Base-by-base conservation (phyloP, 1,140 invertebrate species). In the Trichomalopsis sarcophagae region DNA sequence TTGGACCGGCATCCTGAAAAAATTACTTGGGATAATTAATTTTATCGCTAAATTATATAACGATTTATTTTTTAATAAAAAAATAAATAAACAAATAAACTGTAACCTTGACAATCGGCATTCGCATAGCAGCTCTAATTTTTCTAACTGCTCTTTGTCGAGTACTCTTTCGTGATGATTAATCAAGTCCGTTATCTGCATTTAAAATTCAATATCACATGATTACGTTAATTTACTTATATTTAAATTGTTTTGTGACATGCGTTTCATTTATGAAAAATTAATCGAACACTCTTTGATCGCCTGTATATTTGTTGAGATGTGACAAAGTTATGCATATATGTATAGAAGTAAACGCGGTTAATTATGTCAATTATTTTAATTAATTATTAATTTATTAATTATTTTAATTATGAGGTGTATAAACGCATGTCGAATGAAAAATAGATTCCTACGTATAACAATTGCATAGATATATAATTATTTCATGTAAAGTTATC, bases 1-100 rank as follows among this genome's bases (percentile, higher is more conserved):
- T 88, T 96, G 96, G 36, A 96, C 91, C 55, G 96, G 96, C 94
- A 96, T 95, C 86, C 95, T 95, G 55, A 92, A 6, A 73, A 62
- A 62, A 50, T 50, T 50, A 50, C 13, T 14, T 17, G 14, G 13
- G 5, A 62, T 27, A 36, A n/a, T 80, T 55, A 21, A 13, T 44
- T 74, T 23, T 36, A 50, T 14, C 14, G 14, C 11, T 14, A n/a
- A n/a, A 68, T 21, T n/a, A 13, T 27, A 21, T 21, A 9, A 17
- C 74, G 36, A 7, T 9, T 75, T 7, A 75, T 44, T 75, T 6
- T 2, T 36, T 75, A 27, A 73, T 47, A 82, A 79, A 21, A 21
- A 75, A 81, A 27, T 1, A 27, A n/a, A 73, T n/a, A 44, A 14
- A 81, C 47, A 69, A 40, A 73, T 27, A 44, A 14, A 81, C 47